These are phyloP conservation scores for Ornithoptera priamus DNA, from an alignment of 2,888 invertebrate genomes.

Conservation along the genomic window DNA sequence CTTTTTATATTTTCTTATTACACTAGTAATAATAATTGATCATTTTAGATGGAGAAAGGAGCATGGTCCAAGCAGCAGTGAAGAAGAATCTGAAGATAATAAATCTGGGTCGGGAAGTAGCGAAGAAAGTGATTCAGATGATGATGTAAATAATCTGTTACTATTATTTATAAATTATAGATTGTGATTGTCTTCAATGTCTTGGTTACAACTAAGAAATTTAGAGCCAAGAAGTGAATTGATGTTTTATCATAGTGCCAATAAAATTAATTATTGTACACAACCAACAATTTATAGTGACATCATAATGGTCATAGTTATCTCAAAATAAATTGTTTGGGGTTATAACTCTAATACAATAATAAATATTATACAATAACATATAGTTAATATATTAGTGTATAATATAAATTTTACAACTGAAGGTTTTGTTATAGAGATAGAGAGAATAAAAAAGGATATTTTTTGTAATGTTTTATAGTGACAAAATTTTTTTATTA, in stretches of 20 bases:
- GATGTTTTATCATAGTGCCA: not conserved
- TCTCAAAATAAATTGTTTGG: not conserved
- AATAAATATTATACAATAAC: too few relatives aligned
- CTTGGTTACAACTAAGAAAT: too few relatives aligned
- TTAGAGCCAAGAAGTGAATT: not conserved
- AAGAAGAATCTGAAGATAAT: constrained; percentile 81
- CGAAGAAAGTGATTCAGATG: constrained; percentile 80
- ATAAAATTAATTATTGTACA: not conserved
- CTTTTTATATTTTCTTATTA: not conserved
- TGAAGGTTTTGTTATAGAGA: too few relatives aligned
- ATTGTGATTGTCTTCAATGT: too few relatives aligned
- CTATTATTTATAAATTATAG: not conserved
- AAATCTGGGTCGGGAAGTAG: constrained; percentile 81
- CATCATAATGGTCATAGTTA: not conserved
- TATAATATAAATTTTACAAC: not conserved
- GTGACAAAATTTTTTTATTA: too few relatives aligned
- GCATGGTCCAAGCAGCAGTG: constrained; percentile 79
- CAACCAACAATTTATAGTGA: not conserved
- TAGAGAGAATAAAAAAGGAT: too few relatives aligned
- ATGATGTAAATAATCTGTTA: constrained; percentile 62
- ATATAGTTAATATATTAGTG: too few relatives aligned
- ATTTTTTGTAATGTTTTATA: too few relatives aligned
- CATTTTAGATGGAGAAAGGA: constrained; percentile 79
- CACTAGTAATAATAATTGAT: not conserved
- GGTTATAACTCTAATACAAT: too few relatives aligned